phyloP scores from a whole-genome alignment of 2,888 invertebrate genomes.

The Zygaena filipendulae region DNA sequence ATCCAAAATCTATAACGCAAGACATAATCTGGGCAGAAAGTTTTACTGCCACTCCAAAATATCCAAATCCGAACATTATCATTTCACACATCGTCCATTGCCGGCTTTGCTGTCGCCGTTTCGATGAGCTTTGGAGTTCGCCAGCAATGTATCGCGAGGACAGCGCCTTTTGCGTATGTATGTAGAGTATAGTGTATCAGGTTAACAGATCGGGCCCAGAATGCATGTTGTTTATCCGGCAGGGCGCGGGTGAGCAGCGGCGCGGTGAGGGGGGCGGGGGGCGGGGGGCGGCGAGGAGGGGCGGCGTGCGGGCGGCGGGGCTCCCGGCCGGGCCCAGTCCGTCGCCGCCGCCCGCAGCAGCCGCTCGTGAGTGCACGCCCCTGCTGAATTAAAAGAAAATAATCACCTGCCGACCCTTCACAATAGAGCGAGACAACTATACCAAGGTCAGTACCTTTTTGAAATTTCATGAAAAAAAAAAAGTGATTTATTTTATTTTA shows the following conservation, averaged over 20 bases:
- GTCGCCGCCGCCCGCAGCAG: slow-evolving; percentile 44
- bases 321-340: slow-evolving; percentile 59
- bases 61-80: slow-evolving; percentile 18
- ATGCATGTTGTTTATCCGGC: slow-evolving; percentile 67
- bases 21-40: slow-evolving; percentile 46
- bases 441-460: slow-evolving; percentile 45
- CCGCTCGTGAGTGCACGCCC: slow-evolving; percentile 34
- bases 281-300: slow-evolving; percentile 23
- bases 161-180: too few species aligned
- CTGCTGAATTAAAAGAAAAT: too few species aligned
- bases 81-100: slow-evolving; percentile 21
- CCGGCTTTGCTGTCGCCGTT: too few species aligned
- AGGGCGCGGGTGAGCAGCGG: slow-evolving; percentile 48
- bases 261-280: slow-evolving; percentile 23
- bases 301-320: slow-evolving; percentile 23
- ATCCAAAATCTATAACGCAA: slow-evolving; percentile 59
- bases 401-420: slow-evolving; percentile 65
- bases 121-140: too few species aligned
- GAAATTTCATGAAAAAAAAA: slow-evolving; percentile 22
- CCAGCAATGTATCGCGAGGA: slow-evolving; percentile 16
- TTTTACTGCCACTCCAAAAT: slow-evolving; percentile 41
- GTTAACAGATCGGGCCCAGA: slow-evolving; percentile 59
- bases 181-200: slow-evolving; percentile 37
- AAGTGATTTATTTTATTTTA: too few species aligned
- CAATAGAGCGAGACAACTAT: slow-evolving; percentile 60